phyloP scores from a whole-genome alignment of 1,140 invertebrate species.

The Sitobion miscanthi region DNA sequence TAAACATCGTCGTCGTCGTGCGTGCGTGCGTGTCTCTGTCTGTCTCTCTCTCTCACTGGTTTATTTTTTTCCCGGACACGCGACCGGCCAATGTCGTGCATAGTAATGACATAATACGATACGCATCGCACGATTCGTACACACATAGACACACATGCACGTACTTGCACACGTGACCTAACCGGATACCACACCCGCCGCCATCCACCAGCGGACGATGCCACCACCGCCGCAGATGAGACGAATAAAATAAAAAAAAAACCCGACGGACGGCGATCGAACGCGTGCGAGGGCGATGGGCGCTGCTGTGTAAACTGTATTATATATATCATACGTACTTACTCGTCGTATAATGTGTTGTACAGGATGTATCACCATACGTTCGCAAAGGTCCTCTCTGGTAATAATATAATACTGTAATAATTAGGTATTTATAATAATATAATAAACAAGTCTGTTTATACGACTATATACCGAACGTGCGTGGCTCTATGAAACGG shows the following conservation, averaged over 20 bases:
- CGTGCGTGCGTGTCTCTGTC: too few relatives aligned
- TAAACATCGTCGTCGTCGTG: background rate
- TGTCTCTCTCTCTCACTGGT: background rate
- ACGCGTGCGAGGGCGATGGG: background rate
- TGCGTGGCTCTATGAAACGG: too few relatives aligned
- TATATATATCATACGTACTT: background rate
- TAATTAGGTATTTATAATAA: too few relatives aligned
- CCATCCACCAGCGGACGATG: too few relatives aligned
- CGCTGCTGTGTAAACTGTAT: background rate
- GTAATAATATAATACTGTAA: too few relatives aligned
- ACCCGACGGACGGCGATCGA: background rate
- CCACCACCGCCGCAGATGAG: background rate
- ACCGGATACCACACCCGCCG: slow-evolving; percentile 16
- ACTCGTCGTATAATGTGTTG: background rate
- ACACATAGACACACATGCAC: background rate
- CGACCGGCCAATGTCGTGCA: slow-evolving; percentile 41
- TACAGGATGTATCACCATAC: background rate
- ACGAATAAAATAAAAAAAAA: background rate
- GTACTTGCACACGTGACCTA: slow-evolving; percentile 11
- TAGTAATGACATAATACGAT: slow-evolving; percentile 54
- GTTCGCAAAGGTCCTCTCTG: too few relatives aligned
- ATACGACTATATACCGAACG: too few relatives aligned
- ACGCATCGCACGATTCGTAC: slow-evolving; percentile 47
- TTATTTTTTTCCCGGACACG: slow-evolving; percentile 42
- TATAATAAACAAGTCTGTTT: too few relatives aligned